Conservation (phyloP, 1,140 invertebrate species). For the Ectropis grisescens region DNA sequence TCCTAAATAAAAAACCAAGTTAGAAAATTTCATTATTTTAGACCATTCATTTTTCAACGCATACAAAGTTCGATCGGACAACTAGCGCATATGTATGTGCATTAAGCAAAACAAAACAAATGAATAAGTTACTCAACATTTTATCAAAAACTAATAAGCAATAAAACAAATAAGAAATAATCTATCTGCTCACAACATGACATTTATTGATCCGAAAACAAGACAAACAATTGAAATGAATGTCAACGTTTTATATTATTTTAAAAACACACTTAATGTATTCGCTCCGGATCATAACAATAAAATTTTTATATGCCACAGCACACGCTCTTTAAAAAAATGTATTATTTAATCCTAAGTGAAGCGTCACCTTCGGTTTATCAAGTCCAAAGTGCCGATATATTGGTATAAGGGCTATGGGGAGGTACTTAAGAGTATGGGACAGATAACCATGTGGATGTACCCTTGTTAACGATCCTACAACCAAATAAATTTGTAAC, state of each 20-base stretch:
- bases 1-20: too few relatives aligned
- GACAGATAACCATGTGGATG: constrained; percentile 55
- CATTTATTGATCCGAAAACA: too few relatives aligned
- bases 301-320: constrained; percentile 48
- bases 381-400: constrained; percentile 60
- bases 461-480: constrained; percentile 65
- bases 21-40: too few relatives aligned
- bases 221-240: constrained; percentile 42
- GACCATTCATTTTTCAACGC: too few relatives aligned
- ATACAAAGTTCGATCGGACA: too few relatives aligned
- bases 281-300: constrained; percentile 25
- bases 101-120: too few relatives aligned
- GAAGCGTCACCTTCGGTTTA: constrained; percentile 65
- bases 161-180: too few relatives aligned
- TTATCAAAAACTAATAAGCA: too few relatives aligned
- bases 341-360: constrained; percentile 66
- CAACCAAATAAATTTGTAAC: constrained; percentile 69
- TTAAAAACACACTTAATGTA: constrained; percentile 16
- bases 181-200: too few relatives aligned
- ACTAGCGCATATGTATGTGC: too few relatives aligned
- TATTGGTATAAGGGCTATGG: constrained; percentile 60
- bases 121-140: too few relatives aligned
- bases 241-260: constrained; percentile 28
- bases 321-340: constrained; percentile 29
- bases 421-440: constrained; percentile 55